Evolutionary conservation across 2,888 invertebrate genomes (phyloP).

Genomic region (Himalopsyche kuldschensis): DNA sequence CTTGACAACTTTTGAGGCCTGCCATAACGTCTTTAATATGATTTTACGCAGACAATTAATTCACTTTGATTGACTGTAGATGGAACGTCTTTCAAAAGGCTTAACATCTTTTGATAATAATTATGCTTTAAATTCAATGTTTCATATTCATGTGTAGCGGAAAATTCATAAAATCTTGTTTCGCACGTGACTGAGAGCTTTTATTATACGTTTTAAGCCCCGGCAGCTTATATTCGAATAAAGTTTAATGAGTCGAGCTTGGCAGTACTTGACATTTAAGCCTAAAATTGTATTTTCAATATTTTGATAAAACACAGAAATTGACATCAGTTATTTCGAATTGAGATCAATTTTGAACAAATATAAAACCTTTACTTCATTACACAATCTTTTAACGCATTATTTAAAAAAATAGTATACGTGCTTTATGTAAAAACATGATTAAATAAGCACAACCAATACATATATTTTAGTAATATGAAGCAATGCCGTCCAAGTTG

Average conservation of each 20-base stretch:
- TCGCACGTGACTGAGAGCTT: slow-evolving; percentile 15
- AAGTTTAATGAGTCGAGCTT: slow-evolving; percentile 26
- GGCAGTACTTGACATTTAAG: neutral
- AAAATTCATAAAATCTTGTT: slow-evolving; percentile 21
- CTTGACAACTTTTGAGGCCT: neutral
- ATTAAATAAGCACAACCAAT: too few relatives aligned
- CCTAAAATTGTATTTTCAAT: neutral
- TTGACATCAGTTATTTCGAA: too few relatives aligned
- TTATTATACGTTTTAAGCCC: slow-evolving; percentile 11
- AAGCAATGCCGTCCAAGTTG: too few relatives aligned
- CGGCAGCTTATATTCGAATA: slow-evolving; percentile 13
- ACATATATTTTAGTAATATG: too few relatives aligned
- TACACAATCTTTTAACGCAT: too few relatives aligned
- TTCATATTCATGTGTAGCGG: slow-evolving; percentile 4
- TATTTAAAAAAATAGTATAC: too few relatives aligned
- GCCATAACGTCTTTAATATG: neutral
- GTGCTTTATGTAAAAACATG: too few relatives aligned
- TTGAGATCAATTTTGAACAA: too few relatives aligned
- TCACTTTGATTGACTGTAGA: slow-evolving; percentile 3
- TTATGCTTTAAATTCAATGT: neutral
- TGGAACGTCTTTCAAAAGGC: neutral
- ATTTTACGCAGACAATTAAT: slow-evolving; percentile 14
- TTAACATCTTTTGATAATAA: neutral
- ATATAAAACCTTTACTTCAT: too few relatives aligned
- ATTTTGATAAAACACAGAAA: neutral